phyloP scores from a whole-genome alignment of 2,888 invertebrate species.

The Melinaea menophilus region DNA sequence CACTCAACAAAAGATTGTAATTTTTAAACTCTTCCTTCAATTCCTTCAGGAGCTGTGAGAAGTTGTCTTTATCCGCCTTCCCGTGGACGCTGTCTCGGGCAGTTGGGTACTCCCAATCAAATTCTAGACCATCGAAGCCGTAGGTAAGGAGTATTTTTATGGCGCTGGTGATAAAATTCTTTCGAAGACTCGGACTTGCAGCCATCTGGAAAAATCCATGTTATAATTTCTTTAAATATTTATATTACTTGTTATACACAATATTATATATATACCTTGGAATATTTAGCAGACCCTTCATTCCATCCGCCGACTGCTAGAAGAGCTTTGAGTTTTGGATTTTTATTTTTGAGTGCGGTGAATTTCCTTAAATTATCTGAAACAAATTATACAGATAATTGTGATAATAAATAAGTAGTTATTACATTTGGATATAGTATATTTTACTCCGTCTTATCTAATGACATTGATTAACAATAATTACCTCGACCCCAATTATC shows the following conservation, averaged over 20 bases:
- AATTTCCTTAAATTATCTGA: slow-evolving; percentile 61
- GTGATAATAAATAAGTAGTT: too few species aligned
- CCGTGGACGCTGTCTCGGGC: too few species aligned
- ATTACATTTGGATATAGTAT: too few species aligned
- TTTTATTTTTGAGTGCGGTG: slow-evolving; percentile 63
- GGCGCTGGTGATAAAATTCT: slow-evolving; percentile 76
- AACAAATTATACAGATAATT: slow-evolving; percentile 26
- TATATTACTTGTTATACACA: not conserved
- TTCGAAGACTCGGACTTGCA: slow-evolving; percentile 56
- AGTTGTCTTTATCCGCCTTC: slow-evolving; percentile 68
- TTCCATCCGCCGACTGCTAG: slow-evolving; percentile 85
- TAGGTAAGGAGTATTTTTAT: slow-evolving; percentile 37
- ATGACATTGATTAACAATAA: not conserved
- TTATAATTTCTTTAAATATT: not conserved
- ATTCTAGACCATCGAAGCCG: too few species aligned
- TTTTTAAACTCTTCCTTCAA: slow-evolving; percentile 73
- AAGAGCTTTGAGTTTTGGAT: slow-evolving; percentile 75
- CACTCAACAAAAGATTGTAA: slow-evolving; percentile 49
- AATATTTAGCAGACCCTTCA: slow-evolving; percentile 80
- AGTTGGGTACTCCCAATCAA: too few species aligned
- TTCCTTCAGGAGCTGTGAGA: slow-evolving; percentile 73
- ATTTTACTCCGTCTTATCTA: not conserved
- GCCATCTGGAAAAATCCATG: slow-evolving; percentile 51
- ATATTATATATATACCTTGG: slow-evolving; percentile 57
- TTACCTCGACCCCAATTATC: too few species aligned